phyloP scores from a whole-genome alignment of 2,113 vertebrate genomes.

The Gadus macrocephalus region DNA sequence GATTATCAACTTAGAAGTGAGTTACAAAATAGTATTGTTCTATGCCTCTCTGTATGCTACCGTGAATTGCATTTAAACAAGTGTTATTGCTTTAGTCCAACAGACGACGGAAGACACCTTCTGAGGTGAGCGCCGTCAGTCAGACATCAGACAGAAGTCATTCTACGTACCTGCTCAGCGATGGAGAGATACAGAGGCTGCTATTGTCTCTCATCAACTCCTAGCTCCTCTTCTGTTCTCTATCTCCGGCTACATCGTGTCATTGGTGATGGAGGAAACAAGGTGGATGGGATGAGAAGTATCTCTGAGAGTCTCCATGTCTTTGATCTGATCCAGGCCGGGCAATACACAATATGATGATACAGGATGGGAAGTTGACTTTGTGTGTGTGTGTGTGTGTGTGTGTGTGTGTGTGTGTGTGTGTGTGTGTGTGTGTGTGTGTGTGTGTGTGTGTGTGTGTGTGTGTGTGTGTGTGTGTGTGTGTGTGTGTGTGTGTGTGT shows the following conservation, averaged over 20 bases:
- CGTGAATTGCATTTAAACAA: too few relatives aligned
- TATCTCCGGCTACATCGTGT: not conserved
- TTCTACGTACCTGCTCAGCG: too few relatives aligned
- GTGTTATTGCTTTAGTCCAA: too few relatives aligned
- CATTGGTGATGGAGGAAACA: not conserved
- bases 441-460: not conserved
- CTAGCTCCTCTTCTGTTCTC: not conserved
- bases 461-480: slow-evolving; percentile 20
- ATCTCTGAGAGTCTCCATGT: not conserved
- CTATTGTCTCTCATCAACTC: too few relatives aligned
- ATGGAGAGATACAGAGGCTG: too few relatives aligned
- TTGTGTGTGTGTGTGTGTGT: slow-evolving; percentile 18
- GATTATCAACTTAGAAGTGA: too few relatives aligned
- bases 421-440: not conserved
- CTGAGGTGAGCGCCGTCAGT: too few relatives aligned
- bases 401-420: slow-evolving; percentile 18
- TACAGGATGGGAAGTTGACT: not conserved
- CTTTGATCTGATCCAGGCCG: slow-evolving; percentile 7
- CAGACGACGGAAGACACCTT: too few relatives aligned
- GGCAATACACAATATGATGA: not conserved
- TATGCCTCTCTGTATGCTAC: too few relatives aligned
- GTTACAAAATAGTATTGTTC: too few relatives aligned
- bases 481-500: not conserved
- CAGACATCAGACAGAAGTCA: too few relatives aligned
- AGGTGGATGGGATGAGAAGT: not conserved